Percentiles rank a stretch among this genome's conserved stretches.
These are phyloP conservation scores for Neodiprion pinetum DNA, from an alignment of 1,140 invertebrate genomes.

Conservation along the genomic window DNA sequence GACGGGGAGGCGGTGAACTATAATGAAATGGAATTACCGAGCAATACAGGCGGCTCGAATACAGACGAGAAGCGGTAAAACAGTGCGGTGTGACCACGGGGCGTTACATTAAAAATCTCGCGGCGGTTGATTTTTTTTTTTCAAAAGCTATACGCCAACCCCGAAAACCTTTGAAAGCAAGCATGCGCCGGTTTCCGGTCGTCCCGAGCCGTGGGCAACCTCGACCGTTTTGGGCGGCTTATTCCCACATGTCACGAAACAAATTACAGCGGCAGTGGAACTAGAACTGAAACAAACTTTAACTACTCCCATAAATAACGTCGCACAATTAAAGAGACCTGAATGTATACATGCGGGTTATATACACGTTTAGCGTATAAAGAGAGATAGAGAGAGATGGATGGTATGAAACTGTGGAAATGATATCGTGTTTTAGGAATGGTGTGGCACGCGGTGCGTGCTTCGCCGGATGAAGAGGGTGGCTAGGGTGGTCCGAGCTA, in stretches of 20 bases:
- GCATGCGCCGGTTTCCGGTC: neutral
- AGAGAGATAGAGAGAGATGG: conserved; percentile 15
- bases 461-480: no score
- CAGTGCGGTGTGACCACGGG: no score
- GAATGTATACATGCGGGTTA: neutral
- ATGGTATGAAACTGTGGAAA: conserved; percentile 27
- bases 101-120: no score
- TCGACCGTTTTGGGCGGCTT: neutral
- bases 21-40: no score
- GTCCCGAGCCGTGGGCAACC: neutral
- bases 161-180: neutral
- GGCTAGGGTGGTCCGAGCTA: no score
- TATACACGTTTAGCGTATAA: conserved; percentile 5
- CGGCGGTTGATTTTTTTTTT: no score
- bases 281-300: neutral
- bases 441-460: neutral
- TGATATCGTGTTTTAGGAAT: conserved; percentile 35
- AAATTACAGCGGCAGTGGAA: neutral
- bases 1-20: no score
- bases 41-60: no score
- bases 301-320: neutral
- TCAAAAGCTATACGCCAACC: no score
- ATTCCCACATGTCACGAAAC: conserved; percentile 4
- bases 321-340: neutral
- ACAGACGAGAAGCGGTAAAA: no score